phyloP scores from a whole-genome alignment of 2,888 invertebrate genomes.

The Sinhomidia bicolor region DNA sequence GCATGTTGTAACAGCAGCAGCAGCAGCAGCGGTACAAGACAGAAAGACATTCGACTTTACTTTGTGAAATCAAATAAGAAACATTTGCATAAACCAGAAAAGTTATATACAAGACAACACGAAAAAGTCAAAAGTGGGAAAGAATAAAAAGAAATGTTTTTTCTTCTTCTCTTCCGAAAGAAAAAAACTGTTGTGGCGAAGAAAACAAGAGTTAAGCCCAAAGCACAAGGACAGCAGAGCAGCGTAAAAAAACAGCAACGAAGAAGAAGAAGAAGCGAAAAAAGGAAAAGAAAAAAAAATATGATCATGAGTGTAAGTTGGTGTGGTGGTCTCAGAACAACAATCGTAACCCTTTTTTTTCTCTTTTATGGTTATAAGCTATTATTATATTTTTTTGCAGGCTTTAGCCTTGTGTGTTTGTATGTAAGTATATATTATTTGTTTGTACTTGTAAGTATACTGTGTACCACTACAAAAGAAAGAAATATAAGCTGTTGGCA shows the following conservation, averaged over 20 bases:
- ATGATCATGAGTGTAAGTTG: slow-evolving; percentile 20
- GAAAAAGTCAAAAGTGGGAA: slow-evolving; percentile 49
- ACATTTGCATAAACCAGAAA: slow-evolving; percentile 60
- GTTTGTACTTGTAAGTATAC: too few species aligned
- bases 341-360: slow-evolving; percentile 21
- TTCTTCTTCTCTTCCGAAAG: too few species aligned
- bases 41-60: neutral
- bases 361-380: slow-evolving; percentile 19
- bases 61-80: slow-evolving; percentile 54
- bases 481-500: slow-evolving; percentile 51
- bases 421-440: too few species aligned
- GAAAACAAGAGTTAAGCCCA: slow-evolving; percentile 55
- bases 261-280: too few species aligned
- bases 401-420: too few species aligned
- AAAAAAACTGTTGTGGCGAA: slow-evolving; percentile 45
- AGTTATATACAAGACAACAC: slow-evolving; percentile 37
- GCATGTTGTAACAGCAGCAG: neutral
- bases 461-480: neutral
- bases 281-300: neutral
- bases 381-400: neutral
- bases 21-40: neutral
- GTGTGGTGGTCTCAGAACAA: slow-evolving; percentile 43
- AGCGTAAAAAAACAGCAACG: neutral
- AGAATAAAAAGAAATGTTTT: slow-evolving; percentile 15
- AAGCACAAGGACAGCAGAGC: slow-evolving; percentile 19